Evolutionary conservation across 1,140 invertebrate species (phyloP), one percentile per base, ranked within the genome.

Genomic region (Theocolax elegans): DNA sequence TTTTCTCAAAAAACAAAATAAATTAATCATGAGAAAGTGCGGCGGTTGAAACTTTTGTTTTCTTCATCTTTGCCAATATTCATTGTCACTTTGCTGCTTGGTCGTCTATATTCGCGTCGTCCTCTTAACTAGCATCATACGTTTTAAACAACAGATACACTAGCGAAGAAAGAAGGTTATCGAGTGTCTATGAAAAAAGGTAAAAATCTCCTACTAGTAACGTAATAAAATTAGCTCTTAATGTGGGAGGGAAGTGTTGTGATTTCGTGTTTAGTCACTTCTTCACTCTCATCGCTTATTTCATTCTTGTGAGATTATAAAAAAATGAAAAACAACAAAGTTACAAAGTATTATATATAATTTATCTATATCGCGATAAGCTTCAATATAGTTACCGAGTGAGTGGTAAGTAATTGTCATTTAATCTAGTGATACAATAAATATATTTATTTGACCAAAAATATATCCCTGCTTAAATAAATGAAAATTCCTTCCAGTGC

Each of bases 201-300:
- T 82, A 82, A 72, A 74, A 81, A 77, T 51, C 70, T 76, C 71
- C 75, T 76, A 73, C 71, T 77, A 81, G 76, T 80, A 79, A 80
- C 62, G 77, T 81, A 80, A 79, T 79, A 77, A 81, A 80, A 76
- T 73, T 81, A 81, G 79, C 71, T 79, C 23, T 67, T 81, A 80
- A 77, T 78, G 71, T 70, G 71, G 72, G 74, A 75, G 62, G 67
- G 67, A 77, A 78, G 75, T 76, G 58, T 76, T 79, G 72, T 80
- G 75, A 81, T 76, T 79, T 73, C 71, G 63, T 73, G 64, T 67
- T 63, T 74, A 67, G 69, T 73, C 67, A 67, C 71, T 73, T 72
- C 54, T 70, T 69, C 66, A 29, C 53, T 75, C 49, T 69, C 63
- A 62, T 59, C n/a, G 29, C 58, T 71, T 66, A 56, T 49, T 49